phyloP scores from a whole-genome alignment of 2,113 vertebrate species.

The Plecturocebus donacophilus region DNA sequence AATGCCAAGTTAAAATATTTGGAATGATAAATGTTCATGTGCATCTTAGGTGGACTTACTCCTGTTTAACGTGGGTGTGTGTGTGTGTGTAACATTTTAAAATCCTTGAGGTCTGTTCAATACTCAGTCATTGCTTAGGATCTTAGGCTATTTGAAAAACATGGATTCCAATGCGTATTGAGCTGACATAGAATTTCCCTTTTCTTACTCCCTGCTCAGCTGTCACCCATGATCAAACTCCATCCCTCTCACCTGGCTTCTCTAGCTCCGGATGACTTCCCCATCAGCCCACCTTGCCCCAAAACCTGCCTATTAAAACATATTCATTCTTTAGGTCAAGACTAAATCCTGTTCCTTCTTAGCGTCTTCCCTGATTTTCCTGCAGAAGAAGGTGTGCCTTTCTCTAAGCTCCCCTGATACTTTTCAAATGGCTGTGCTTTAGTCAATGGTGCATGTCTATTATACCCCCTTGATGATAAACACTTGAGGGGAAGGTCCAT shows the following conservation, averaged over 20 bases:
- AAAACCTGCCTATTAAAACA: neutral
- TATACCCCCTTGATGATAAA: no score
- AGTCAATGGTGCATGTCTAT: fast-evolving
- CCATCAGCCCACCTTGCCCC: neutral
- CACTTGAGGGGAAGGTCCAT: fast-evolving
- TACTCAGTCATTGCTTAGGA: neutral
- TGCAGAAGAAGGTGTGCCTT: fast-evolving
- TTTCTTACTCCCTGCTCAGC: fast-evolving
- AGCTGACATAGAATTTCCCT: fast-evolving
- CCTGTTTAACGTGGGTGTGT: neutral
- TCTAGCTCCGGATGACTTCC: no score
- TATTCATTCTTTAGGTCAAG: neutral
- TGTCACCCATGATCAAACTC: fast-evolving
- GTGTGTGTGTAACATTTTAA: neutral
- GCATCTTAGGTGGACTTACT: neutral
- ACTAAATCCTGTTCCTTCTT: fast-evolving
- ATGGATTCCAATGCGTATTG: fast-evolving
- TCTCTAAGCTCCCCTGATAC: neutral
- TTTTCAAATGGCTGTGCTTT: neutral
- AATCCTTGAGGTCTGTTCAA: neutral
- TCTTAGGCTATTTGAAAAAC: neutral
- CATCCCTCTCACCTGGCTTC: fast-evolving
- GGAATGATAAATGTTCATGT: fast-evolving
- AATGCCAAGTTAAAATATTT: no score
- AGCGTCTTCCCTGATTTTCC: fast-evolving